A percentile compares a stretch with the other conserved stretches of the same genome.
Evolutionary conservation across 2,113 vertebrate species (phyloP).

Genomic region (Tilapia sparmanii): DNA sequence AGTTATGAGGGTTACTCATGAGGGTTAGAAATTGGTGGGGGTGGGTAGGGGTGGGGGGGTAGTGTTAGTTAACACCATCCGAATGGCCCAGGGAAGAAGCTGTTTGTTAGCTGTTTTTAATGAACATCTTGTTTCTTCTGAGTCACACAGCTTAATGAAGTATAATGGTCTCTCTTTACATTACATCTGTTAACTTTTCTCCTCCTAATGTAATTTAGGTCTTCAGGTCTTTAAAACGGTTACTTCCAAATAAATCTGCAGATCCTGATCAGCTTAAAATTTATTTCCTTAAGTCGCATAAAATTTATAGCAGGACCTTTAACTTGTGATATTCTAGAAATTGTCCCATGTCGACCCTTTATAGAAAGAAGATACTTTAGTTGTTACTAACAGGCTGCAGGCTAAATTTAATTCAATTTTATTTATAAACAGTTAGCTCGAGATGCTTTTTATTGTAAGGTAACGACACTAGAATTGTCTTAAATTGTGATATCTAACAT

Average conservation of each 20-base stretch:
- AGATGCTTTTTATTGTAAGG: not conserved
- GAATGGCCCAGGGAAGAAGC: not conserved
- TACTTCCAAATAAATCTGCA: not conserved
- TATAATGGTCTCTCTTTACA: not conserved
- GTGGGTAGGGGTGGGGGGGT: not conserved
- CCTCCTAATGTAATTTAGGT: not conserved
- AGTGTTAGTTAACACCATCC: not conserved
- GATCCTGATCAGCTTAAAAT: not conserved
- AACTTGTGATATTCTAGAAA: not conserved
- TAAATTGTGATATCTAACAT: not conserved
- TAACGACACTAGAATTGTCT: not conserved
- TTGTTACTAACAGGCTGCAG: not conserved
- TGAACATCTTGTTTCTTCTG: not conserved
- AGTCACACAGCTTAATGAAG: not conserved
- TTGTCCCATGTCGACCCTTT: not conserved
- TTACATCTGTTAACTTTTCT: not conserved
- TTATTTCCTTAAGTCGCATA: not conserved
- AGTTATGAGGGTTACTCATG: not conserved
- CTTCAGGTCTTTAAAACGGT: not conserved
- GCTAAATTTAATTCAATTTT: not conserved
- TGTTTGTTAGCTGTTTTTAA: not conserved
- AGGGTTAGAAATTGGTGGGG: not conserved
- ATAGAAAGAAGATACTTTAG: not conserved
- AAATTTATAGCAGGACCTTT: not conserved
- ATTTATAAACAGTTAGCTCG: not conserved